Conservation (phyloP, 53 echinoderm and acorn worm genomes). For the Hippasteria phrygiana region DNA sequence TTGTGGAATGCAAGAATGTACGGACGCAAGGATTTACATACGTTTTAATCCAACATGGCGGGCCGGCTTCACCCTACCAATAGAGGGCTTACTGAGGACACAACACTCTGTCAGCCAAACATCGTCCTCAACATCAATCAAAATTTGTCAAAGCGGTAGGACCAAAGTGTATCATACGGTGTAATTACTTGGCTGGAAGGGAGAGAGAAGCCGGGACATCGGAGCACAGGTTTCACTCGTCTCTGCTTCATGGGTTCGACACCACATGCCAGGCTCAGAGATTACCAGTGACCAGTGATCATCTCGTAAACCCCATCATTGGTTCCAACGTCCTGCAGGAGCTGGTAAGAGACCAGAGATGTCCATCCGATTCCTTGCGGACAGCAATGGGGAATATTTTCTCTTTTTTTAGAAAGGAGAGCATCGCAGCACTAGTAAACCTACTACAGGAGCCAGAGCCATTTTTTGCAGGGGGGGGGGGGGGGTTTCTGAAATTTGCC, state of each 20-base stretch:
- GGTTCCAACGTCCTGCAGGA: constrained; percentile 76
- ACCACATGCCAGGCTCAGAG: neutral
- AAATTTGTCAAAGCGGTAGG: no score
- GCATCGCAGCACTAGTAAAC: constrained; percentile 15
- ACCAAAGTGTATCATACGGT: no score
- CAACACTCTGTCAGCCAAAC: no score
- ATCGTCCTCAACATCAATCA: no score
- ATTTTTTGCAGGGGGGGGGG: no score
- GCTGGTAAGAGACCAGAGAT: neutral
- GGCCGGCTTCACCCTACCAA: no score
- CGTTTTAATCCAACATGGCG: no score
- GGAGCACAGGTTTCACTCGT: constrained; percentile 43
- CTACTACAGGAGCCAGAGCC: neutral
- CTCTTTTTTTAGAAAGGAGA: neutral
- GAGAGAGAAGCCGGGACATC: no score
- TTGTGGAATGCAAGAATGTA: no score
- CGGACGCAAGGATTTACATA: no score
- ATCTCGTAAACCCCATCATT: constrained; percentile 67
- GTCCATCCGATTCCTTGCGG: constrained; percentile 4
- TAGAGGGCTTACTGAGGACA: no score
- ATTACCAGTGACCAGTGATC: constrained; percentile 64
- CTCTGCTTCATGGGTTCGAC: constrained; percentile 1
- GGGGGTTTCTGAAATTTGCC: neutral
- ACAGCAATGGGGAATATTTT: constrained; percentile 26
- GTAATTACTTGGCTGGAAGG: no score